phyloP scores from a whole-genome alignment of 2,888 invertebrate genomes.

The Agrochola circellaris region DNA sequence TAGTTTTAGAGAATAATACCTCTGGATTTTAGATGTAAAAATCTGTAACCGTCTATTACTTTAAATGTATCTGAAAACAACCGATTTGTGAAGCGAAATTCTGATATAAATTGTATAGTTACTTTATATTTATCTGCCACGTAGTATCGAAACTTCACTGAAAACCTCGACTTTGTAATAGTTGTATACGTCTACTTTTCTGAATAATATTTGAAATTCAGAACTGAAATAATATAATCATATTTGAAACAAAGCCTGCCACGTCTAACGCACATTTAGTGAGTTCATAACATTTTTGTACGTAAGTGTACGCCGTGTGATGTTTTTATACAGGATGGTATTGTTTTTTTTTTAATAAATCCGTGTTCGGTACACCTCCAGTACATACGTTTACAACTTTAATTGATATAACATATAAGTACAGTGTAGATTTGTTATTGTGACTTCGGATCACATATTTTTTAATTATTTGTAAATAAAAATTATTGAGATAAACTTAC shows the following conservation, averaged over 20 bases:
- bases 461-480: constrained; percentile 87
- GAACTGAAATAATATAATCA: constrained; percentile 14
- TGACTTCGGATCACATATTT: constrained; percentile 79
- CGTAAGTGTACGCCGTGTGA: constrained; percentile 41
- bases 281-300: constrained; percentile 49
- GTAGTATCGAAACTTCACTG: constrained; percentile 31
- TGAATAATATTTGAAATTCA: constrained; percentile 29
- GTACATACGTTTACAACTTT: constrained; percentile 68
- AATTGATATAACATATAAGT: constrained; percentile 67
- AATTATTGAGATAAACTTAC: constrained; percentile 73
- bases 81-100: constrained; percentile 31
- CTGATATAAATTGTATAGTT: constrained; percentile 12
- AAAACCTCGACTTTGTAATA: constrained; percentile 15
- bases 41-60: constrained; percentile 57
- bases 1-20: constrained; percentile 82
- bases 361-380: constrained; percentile 57
- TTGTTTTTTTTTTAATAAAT: constrained; percentile 53
- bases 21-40: constrained; percentile 78
- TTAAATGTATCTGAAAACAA: constrained; percentile 40
- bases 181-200: constrained; percentile 25
- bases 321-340: constrained; percentile 51
- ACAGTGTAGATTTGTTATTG: constrained; percentile 80
- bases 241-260: constrained; percentile 22
- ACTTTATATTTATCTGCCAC: constrained; percentile 33
- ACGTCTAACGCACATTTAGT: constrained; percentile 40